phyloP scores from a whole-genome alignment of 2,888 invertebrate genomes.

The Mythimna lalbum region DNA sequence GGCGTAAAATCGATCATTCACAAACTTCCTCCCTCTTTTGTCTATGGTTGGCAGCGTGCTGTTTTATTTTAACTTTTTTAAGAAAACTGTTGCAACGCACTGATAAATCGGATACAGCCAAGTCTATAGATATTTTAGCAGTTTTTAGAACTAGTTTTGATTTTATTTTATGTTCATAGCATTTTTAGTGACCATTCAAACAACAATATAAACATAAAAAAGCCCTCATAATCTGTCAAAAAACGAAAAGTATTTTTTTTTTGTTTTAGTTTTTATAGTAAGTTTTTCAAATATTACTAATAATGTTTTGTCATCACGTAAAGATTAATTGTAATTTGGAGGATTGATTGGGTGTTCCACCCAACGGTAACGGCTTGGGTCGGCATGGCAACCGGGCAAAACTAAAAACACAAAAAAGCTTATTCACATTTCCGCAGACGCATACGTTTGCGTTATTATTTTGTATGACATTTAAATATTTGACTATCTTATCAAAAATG shows the following conservation, averaged over 20 bases:
- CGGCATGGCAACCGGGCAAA: neutral
- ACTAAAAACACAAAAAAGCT: neutral
- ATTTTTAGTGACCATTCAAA: neutral
- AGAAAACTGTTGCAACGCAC: constrained; percentile 16
- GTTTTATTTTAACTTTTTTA: constrained; percentile 73
- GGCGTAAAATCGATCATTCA: constrained; percentile 90
- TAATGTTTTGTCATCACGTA: too few species aligned
- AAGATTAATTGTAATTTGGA: too few species aligned
- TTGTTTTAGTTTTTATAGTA: neutral
- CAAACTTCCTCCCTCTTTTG: constrained; percentile 87
- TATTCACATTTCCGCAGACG: neutral
- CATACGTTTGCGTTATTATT: neutral
- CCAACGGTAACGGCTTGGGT: neutral
- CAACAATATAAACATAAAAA: neutral
- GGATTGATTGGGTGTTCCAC: neutral
- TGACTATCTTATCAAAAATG: too few species aligned
- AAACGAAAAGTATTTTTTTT: neutral
- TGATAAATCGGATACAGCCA: constrained; percentile 38
- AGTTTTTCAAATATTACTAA: neutral
- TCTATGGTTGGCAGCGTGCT: constrained; percentile 88
- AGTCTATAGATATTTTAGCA: neutral
- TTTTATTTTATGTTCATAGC: neutral
- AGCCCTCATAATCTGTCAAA: neutral
- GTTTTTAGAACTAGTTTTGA: too few species aligned
- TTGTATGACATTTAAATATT: neutral